Evolutionary conservation across 2,113 vertebrate species (phyloP), one percentile per base, ranked within the genome.

Genomic region (Cyprinodon variegatus): DNA sequence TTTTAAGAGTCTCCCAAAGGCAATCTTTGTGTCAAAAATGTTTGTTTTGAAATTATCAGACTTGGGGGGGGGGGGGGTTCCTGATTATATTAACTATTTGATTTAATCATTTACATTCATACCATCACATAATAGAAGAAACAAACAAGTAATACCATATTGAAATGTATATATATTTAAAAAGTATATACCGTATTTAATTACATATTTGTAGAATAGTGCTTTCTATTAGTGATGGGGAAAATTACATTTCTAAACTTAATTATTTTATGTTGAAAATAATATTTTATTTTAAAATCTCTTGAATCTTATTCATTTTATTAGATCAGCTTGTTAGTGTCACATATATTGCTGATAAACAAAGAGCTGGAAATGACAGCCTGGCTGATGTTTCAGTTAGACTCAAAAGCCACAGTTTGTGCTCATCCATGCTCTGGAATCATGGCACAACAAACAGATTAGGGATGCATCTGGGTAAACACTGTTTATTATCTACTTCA

Each of bases 401-500:
- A 41, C 45, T 70, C 57, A 68, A 60, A 29, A 76, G 61, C n/a
- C n/a, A 53, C 37, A 22, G 14, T 62, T 46, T 65, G 41, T 37
- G 38, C 68, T 53, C 67, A 45, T 66, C 48, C 48, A 20, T 38
- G 13, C 38, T 78, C 13, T 3, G 39, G 68, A 41, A 69, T 61
- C 39, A 9, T 48, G 60, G 59, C 53, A 59, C 50, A 50, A 61
- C 45, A 69, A 68, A 57, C 77, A 70, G 74, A 60, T 67, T 68
- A 70, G n/a, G 14, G 9, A 65, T 4, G 53, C 66, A 22, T 64
- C 41, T 48, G 46, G 22, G 43, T 63, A 79, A 77, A 62, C 59
- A 10, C 29, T 67, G 38, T 66, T 83, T 77, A 46, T 76, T 73
- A 46, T 85, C 41, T 53, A n/a, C 60, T 68, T 74, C 41, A 71